Conservation (phyloP, 2,888 invertebrate species). For the Hydroisotoma schaefferi region DNA sequence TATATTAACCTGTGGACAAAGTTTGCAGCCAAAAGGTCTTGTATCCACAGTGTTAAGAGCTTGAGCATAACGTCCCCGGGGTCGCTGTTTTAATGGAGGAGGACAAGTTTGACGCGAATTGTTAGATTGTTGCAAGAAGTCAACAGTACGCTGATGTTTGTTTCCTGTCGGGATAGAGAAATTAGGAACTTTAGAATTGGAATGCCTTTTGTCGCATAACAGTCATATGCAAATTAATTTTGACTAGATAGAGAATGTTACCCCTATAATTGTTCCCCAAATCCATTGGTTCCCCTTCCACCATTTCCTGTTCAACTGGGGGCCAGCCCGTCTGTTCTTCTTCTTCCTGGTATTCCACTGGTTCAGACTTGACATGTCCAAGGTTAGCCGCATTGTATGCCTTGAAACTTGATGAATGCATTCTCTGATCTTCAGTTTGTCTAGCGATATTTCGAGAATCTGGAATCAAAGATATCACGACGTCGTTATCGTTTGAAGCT, state of each 20-base stretch:
- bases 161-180: too few species aligned
- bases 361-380: not conserved
- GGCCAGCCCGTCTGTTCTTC: not conserved
- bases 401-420: not conserved
- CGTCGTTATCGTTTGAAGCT: not conserved
- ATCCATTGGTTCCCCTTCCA: not conserved
- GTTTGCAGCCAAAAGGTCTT: slow-evolving; percentile 5
- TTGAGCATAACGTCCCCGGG: too few species aligned
- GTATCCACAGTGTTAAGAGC: not conserved
- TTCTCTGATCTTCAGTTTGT: not conserved
- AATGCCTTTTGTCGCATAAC: not conserved
- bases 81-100: too few species aligned
- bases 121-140: too few species aligned
- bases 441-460: not conserved
- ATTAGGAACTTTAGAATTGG: not conserved
- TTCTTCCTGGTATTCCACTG: not conserved
- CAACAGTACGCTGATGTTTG: too few species aligned
- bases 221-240: too few species aligned
- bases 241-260: not conserved
- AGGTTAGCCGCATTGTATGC: not conserved
- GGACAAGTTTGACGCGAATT: too few species aligned
- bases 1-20: slow-evolving; percentile 9
- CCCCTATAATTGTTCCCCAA: not conserved
- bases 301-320: not conserved
- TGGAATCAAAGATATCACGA: not conserved